phyloP scores from a whole-genome alignment of 2,888 invertebrate genomes.

The Tiliacea citrago region DNA sequence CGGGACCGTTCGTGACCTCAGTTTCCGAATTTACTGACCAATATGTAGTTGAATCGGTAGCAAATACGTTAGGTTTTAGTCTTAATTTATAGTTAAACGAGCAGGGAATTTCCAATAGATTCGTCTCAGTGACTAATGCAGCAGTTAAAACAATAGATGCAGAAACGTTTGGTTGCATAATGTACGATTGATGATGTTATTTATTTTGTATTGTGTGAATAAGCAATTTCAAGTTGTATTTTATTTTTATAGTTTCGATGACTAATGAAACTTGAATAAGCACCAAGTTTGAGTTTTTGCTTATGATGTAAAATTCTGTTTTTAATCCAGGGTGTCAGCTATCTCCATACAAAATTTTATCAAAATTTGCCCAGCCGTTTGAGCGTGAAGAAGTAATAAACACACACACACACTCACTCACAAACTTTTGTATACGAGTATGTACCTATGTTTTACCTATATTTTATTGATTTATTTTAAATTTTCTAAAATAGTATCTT shows the following conservation, averaged over 20 bases:
- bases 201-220: neutral
- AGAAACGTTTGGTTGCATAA: conserved; percentile 9
- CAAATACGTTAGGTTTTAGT: conserved; percentile 33
- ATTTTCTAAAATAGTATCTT: too few relatives aligned
- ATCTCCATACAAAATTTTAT: too few relatives aligned
- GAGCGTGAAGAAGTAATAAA: too few relatives aligned
- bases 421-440: too few relatives aligned
- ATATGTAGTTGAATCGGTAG: conserved; percentile 21
- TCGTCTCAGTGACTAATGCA: conserved; percentile 39
- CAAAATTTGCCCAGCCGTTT: too few relatives aligned
- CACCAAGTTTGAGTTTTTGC: neutral
- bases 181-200: conserved; percentile 16
- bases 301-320: too few relatives aligned
- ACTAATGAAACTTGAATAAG: neutral
- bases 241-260: neutral
- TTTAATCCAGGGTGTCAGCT: too few relatives aligned
- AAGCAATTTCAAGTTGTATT: neutral
- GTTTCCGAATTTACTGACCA: conserved; percentile 33
- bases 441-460: too few relatives aligned
- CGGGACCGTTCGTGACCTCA: conserved; percentile 12
- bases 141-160: conserved; percentile 31
- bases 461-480: too few relatives aligned
- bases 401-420: too few relatives aligned
- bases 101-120: conserved; percentile 32
- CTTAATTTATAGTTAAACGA: conserved; percentile 50